Conservation (phyloP, 1,140 invertebrate genomes). For the Aphis gossypii region DNA sequence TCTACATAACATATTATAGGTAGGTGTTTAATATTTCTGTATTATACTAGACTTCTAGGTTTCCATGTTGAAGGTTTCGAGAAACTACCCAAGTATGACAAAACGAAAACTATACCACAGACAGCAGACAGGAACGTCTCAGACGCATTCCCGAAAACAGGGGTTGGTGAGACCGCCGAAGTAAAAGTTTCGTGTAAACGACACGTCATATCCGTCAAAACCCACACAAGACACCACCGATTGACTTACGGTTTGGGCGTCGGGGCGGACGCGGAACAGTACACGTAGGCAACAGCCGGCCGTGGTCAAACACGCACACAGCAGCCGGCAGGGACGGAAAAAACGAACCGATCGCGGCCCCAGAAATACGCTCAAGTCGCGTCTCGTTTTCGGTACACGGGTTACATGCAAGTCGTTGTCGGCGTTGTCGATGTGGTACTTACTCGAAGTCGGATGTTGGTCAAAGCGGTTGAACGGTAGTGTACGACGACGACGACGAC, state of each 20-base stretch:
- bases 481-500: not conserved
- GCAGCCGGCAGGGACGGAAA: not conserved
- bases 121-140: no score
- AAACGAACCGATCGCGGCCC: not conserved
- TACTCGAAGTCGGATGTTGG: not conserved
- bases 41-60: not conserved
- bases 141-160: not conserved
- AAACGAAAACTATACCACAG: not conserved
- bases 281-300: slow-evolving; percentile 12
- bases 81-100: not conserved
- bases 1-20: not conserved
- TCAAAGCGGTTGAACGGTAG: not conserved
- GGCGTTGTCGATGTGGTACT: not conserved
- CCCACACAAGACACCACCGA: not conserved
- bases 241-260: not conserved
- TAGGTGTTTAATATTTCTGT: not conserved
- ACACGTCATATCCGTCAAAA: not conserved
- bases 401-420: no score
- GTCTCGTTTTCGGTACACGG: not conserved
- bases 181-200: not conserved
- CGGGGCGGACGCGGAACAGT: not conserved
- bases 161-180: not conserved
- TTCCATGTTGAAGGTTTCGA: not conserved
- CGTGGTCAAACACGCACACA: not conserved
- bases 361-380: no score